Base-by-base conservation (phyloP, 2,888 invertebrate species). In the Caenorhabditis wallacei region DNA sequence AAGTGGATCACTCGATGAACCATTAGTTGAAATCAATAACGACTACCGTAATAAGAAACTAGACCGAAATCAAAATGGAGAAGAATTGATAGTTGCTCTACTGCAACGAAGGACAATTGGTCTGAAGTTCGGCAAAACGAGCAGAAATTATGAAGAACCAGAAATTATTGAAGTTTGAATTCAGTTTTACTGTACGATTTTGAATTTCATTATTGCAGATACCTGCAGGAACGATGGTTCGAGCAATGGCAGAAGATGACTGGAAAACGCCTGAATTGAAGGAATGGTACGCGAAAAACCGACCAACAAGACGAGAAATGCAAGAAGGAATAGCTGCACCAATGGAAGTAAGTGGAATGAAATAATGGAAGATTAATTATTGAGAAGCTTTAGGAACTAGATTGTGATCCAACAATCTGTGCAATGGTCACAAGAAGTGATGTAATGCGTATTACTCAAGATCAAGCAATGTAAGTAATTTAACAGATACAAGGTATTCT, bases 381-480 rank as follows among this genome's bases (percentile, higher is more conserved):
- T 22, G 20, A 46, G 18, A 22, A 59, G 22, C 30, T 75, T 51
- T 37, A 66, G 63, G 75, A 70, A 8, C 56, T 74, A 10, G 59
- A 46, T 18, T 76, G 68, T 22, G 43, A 37, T 30, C 76, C 76
- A 2, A 51, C 26, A 8, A n/a, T 70, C 0, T 81, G 80, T 40
- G 48, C 81, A 37, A 76, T 81, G 81, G 30, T 81, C 13, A 81
- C 75, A 3, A 76, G 71, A n/a, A 26, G 40, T 11, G 81, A 75
- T 51, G 43, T 76, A n/a, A 81, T 81, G 81, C 64, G 53, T 22
- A 64, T 81, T 1, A 53, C 57, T 4, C 64, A 81, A 7, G 76
- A 81, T 16, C 70, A 81, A 24, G 76, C 81, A 4, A 48, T 81
- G 81, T 81, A 30, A 57, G 69, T n/a, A 13, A 43, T 40, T 40